Evolutionary conservation across 2,797 vertebrate genomes (phyloP), one percentile per base, ranked within the genome.

Genomic region (Neomorphus geoffroyi): DNA sequence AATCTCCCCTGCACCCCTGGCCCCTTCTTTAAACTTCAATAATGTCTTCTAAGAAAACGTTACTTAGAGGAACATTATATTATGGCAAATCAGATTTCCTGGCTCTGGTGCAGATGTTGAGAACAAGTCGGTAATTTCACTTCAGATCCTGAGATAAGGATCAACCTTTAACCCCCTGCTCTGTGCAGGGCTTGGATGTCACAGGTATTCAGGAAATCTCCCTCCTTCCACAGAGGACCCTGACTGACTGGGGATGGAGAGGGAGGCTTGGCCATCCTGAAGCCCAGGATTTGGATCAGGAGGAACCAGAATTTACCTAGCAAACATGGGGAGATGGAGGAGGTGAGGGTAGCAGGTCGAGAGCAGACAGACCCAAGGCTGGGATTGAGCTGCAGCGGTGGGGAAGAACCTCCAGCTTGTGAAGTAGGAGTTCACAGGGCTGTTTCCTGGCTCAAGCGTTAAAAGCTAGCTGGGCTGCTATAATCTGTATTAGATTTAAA

Each of bases 11-110:
- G 93, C 79, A 88, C 75, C 60, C 50, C 50, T 90, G 62, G 84
- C 96, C 96, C 92, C 96, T 95, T 90, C 93, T 93, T 96, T 92
- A 97, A 97, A 97, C 89, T 92, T 94, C 96, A 88, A 57, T 93
- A 87, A 95, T 88, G 95, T 96, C 97, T 96, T 96, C 94, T 96
- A 96, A 95, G 93, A 90, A 95, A 97, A 95, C 5, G 37, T 93
- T 95, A 95, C 96, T 97, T 95, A 96, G 93, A 97, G 94, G 96
- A 97, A 96, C 95, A 90, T 93, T 97, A 70, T 97, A 95, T 97
- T 97, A 92, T 95, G 94, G 80, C 92, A 97, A 97, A 97, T 97
- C 97, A 97, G 95, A 96, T 97, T 97, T 97, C 97, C 96, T 97
- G 96, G 83, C 88, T 89, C 90, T 50, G 96, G 94, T 92, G 91